These are phyloP conservation scores for Byasa hedistus DNA, from an alignment of 2,888 invertebrate genomes.

Conservation along the genomic window DNA sequence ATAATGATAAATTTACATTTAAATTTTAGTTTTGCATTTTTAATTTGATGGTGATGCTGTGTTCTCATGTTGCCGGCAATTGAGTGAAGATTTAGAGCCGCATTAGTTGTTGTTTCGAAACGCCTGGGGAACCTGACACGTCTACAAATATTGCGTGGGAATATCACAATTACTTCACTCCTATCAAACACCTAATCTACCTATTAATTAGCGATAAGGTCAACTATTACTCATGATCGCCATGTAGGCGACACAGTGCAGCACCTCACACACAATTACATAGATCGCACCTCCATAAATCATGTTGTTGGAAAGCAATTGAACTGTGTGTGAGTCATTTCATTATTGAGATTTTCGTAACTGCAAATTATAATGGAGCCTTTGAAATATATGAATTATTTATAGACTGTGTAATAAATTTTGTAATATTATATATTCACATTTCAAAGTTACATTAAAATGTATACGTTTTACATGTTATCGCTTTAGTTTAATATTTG, in stretches of 20 bases:
- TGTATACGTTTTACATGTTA: no score
- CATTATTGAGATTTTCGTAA: constrained; percentile 20
- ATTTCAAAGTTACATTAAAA: no score
- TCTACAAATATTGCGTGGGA: constrained; percentile 23
- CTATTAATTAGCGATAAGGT: constrained; percentile 28
- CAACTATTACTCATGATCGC: constrained; percentile 24
- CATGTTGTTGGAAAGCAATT: constrained; percentile 24
- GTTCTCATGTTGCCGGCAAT: constrained; percentile 3
- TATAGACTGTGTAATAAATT: no score
- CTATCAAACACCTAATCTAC: constrained; percentile 24
- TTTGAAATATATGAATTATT: constrained; percentile 1
- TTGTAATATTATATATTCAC: no score
- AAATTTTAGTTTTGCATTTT: constrained; percentile 9
- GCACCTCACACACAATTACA: constrained; percentile 25
- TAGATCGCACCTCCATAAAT: constrained; percentile 30
- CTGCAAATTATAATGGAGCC: not conserved
- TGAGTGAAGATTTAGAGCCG: constrained; percentile 6
- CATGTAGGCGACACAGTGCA: constrained; percentile 26
- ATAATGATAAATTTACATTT: constrained; percentile 2
- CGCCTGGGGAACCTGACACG: constrained; percentile 3
- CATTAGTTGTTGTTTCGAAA: constrained; percentile 16
- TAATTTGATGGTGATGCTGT: not conserved
- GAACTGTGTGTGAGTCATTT: constrained; percentile 30
- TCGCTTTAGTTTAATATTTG: no score
- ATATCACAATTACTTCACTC: constrained; percentile 21